These are phyloP conservation scores for Zosterops pallidus DNA, from an alignment of 2,113 vertebrate species.

Conservation along the genomic window DNA sequence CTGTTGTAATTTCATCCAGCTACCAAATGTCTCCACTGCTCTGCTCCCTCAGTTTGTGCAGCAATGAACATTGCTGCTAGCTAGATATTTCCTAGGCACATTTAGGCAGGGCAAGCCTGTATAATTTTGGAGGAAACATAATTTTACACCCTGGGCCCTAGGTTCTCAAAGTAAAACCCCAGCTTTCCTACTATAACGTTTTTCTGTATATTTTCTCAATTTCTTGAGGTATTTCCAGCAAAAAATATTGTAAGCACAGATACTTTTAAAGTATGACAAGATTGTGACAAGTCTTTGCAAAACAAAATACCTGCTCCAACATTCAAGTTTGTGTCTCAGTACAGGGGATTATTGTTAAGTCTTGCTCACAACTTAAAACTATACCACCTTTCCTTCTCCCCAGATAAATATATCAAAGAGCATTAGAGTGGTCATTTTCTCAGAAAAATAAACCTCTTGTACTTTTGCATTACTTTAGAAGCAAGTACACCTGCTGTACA, in stretches of 20 bases:
- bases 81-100: neutral
- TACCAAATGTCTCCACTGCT: neutral
- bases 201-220: neutral
- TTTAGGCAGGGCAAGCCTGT: neutral
- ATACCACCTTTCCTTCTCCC: neutral
- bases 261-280: neutral
- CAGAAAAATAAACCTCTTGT: neutral
- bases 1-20: neutral
- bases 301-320: neutral
- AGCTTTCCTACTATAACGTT: neutral
- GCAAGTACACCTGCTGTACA: neutral
- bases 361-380: neutral
- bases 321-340: neutral
- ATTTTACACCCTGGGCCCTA: neutral
- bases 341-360: neutral
- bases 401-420: neutral
- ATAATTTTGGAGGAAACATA: neutral
- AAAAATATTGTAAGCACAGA: neutral
- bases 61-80: neutral
- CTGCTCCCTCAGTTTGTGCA: neutral
- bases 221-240: neutral
- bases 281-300: neutral
- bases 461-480: neutral
- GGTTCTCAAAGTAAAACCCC: neutral
- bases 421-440: neutral